Base-by-base conservation (phyloP, 2,888 invertebrate genomes). In the Napeogenes inachia region DNA sequence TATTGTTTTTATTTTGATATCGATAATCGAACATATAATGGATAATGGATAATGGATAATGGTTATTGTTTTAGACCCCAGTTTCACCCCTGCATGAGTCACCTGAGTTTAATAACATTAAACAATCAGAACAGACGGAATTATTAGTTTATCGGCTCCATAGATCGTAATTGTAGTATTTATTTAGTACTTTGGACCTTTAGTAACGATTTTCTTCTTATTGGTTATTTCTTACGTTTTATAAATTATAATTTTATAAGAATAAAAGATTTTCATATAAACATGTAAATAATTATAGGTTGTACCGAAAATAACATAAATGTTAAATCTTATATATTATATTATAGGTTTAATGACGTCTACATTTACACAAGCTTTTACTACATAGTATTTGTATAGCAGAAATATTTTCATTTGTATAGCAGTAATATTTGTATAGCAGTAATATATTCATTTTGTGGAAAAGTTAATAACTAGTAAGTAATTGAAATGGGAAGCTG, bases 1-100 rank as follows among this genome's bases (percentile, higher is more conserved):
- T 21, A 42, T 10, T 10, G 10, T 3, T 42, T 42, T 42, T 42
- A 42, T 42, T 42, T 10, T 2, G 42, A 42, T 54, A 13, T 12
- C 32, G 42, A 53, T 54, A 53, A 60, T 30, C 47, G 42, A 42
- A 42, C 10, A 42, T 12, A 42, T 42, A 54, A 54, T 54, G 30
- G 33, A 54, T 42, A 54, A 54, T 54, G 30, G 33, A 54, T 4
- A n/a, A n/a, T n/a, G 5, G 30, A 63, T 68, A 70, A 68, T 68
- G 69, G 57, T 60, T 66, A 71, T 72, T 71, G 72, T 72, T 71
- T 69, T 68, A 69, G 72, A 63, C 60, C 61, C 67, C 64, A 42
- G 12, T 66, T 54, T 62, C 50, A 69, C 70, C 73, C 72, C 68
- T 64, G 65, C 58, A 65, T 73, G 72, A 72, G 64, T 72, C 73